Percentiles rank a stretch among this genome's conserved stretches.
Evolutionary conservation across 2,888 invertebrate genomes (phyloP).

Genomic region (Linyphia triangularis): DNA sequence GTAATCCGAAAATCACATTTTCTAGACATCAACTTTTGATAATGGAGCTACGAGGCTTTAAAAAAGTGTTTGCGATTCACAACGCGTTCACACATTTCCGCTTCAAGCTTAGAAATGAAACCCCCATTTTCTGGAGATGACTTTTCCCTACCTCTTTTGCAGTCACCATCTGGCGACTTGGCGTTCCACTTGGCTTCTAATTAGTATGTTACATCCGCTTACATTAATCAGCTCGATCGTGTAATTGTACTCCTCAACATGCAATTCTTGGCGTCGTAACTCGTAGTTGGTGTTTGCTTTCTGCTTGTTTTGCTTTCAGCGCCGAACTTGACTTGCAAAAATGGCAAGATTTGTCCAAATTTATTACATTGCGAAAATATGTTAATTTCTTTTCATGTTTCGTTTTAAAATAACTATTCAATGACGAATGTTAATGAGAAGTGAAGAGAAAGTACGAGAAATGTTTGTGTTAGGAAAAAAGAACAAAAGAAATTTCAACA

Average conservation of each 20-base stretch:
- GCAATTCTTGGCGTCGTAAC: background rate
- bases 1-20: background rate
- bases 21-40: background rate
- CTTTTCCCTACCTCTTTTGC: background rate
- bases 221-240: slow-evolving; percentile 38
- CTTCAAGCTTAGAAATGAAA: slow-evolving; percentile 20
- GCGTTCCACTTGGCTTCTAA: slow-evolving; percentile 1
- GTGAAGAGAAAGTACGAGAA: too few relatives aligned
- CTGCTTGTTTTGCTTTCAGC: too few relatives aligned
- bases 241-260: background rate
- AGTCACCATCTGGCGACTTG: background rate
- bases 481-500: too few relatives aligned
- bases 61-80: slow-evolving; percentile 13
- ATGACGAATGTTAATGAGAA: too few relatives aligned
- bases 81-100: slow-evolving; percentile 9
- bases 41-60: background rate
- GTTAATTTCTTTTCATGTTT: background rate
- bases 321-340: too few relatives aligned
- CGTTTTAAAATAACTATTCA: too few relatives aligned
- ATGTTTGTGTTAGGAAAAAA: too few relatives aligned
- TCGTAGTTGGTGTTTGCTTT: background rate
- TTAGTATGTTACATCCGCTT: slow-evolving; percentile 53
- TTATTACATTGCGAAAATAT: background rate
- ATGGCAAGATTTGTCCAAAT: too few relatives aligned
- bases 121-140: slow-evolving; percentile 22